Base-by-base conservation (phyloP, 2,113 vertebrate species). In the Columbina picui region DNA sequence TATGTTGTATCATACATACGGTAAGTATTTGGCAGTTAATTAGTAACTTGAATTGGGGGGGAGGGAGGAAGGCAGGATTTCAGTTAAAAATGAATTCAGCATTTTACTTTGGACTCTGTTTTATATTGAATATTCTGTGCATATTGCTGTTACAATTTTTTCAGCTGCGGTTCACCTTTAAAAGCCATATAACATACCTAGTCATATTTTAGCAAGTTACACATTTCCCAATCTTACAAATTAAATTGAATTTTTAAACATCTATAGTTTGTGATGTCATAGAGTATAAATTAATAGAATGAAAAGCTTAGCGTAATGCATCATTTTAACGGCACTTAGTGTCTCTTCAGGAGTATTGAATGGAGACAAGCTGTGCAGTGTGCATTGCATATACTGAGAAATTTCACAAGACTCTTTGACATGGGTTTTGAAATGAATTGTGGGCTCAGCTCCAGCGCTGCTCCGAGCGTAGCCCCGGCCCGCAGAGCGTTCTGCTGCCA, bases 1-100 rank as follows among this genome's bases (percentile, higher is more conserved):
- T 93, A 47, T 94, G 84, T 90, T 84, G 63, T 53, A 56, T 93
- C 93, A 86, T 88, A 39, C 49, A 39, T 65, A 43, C 87, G 77
- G 52, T 26, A 52, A 63, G 23, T 67, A 77, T 77, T 92, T 85
- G 39, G 52, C 43, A 52, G 32, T 89, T 95, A 89, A 15, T 86
- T 41, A 93, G 9, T 84, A 87, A 78, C n/a, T 80, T 78, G 32
- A 78, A 67, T 77, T 89, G 59, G 16, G 7, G 12, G 16, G 6
- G 14, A 20, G 6, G 20, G 11, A 36, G 21, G 57, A 80, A 80
- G 77, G 21, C 12, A 81, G 25, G 17, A 41, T 92, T 93, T 86
- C 45, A 55, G 38, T 52, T 71, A 68, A 34, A n/a, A 88, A 59
- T 34, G 3, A 68, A 53, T 70, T 89, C 39, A 60, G 6, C 9